phyloP scores from a whole-genome alignment of 2,113 vertebrate genomes.

The Martes martes region DNA sequence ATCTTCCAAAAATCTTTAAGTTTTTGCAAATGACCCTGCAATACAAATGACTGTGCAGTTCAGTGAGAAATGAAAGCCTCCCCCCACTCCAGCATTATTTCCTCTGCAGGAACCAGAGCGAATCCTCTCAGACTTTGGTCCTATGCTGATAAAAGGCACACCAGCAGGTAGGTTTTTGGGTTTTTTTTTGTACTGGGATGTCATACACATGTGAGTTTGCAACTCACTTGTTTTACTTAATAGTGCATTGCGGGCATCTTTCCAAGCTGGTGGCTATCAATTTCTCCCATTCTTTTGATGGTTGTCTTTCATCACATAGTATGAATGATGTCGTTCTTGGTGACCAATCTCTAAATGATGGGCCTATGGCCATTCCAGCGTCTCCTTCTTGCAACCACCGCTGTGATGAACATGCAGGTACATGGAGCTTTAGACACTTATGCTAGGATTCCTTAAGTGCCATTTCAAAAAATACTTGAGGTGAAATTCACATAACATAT shows the following conservation, averaged over 20 bases:
- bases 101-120: not conserved
- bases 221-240: not conserved
- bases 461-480: not conserved
- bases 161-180: too few species aligned
- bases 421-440: not conserved
- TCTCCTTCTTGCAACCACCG: not conserved
- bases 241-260: not conserved
- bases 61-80: not conserved
- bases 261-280: not conserved
- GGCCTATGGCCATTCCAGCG: not conserved
- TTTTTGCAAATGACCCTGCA: not conserved
- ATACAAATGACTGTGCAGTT: not conserved
- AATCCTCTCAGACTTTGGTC: not conserved
- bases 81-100: accelerated
- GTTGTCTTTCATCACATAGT: not conserved
- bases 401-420: not conserved
- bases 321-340: not conserved
- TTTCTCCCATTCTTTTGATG: not conserved
- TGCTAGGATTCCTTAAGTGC: not conserved
- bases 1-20: not conserved
- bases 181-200: not conserved
- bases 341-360: not conserved
- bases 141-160: not conserved
- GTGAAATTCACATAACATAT: not conserved
- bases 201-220: not conserved